These are phyloP conservation scores for Erethizon dorsatum DNA, from an alignment of 2,797 vertebrate species.

Conservation along the genomic window DNA sequence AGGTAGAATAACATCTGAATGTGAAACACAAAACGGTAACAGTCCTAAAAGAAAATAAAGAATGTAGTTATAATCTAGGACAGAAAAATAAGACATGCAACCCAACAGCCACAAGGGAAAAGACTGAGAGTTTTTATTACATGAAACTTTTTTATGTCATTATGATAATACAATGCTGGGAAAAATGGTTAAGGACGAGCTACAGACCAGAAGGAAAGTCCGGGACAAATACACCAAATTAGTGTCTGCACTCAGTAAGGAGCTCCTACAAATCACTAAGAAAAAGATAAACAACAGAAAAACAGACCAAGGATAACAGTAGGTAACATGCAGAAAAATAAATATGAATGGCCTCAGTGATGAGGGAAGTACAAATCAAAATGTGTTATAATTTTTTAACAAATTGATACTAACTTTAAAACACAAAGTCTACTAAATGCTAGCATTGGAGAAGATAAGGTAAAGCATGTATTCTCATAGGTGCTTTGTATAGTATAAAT, in stretches of 20 bases:
- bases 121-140: not conserved
- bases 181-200: not conserved
- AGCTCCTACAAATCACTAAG: not conserved
- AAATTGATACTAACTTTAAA: not conserved
- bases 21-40: not conserved
- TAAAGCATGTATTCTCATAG: fast-evolving
- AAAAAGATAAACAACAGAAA: not conserved
- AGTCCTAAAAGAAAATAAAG: not conserved
- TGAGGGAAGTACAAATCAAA: not conserved
- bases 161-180: not conserved
- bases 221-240: not conserved
- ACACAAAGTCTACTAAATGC: not conserved
- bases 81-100: not conserved
- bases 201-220: slow-evolving; percentile 22
- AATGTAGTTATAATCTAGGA: not conserved
- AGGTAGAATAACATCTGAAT: not conserved
- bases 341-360: not conserved
- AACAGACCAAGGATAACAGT: not conserved
- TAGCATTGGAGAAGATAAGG: not conserved
- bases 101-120: not conserved
- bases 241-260: not conserved
- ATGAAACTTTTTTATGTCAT: not conserved
- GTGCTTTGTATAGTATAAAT: not conserved
- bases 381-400: not conserved
- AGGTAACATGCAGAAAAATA: not conserved